Evolutionary conservation across 2,113 vertebrate species (phyloP).

Genomic region (Equus quagga): DNA sequence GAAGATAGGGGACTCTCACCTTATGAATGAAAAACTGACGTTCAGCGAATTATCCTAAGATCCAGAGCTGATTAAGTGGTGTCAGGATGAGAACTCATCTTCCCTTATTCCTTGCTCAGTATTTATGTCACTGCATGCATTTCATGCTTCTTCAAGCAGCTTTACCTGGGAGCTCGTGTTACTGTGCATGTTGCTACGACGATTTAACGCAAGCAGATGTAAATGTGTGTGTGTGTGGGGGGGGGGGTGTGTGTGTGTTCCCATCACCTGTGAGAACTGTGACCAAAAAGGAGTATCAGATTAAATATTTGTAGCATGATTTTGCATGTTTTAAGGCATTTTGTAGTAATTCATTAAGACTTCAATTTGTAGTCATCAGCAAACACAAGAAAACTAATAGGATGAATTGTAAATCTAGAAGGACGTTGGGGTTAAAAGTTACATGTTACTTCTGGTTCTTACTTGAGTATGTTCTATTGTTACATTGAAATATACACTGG

Average conservation of each 20-base stretch:
- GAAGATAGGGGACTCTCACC: background rate
- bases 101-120: background rate
- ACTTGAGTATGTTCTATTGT: background rate
- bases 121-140: fast-evolving
- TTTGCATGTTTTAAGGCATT: background rate
- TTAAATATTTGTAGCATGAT: background rate
- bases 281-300: background rate
- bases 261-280: background rate
- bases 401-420: background rate
- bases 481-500: background rate
- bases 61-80: background rate
- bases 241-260: fast-evolving
- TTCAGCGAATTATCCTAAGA: background rate
- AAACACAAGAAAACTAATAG: background rate
- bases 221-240: fast-evolving
- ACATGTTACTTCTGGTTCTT: background rate
- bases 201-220: background rate
- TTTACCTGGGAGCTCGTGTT: background rate
- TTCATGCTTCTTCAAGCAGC: background rate
- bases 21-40: background rate
- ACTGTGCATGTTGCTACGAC: fast-evolving
- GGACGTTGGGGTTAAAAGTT: background rate
- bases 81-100: fast-evolving
- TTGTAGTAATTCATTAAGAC: background rate
- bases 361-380: background rate